These are phyloP conservation scores for Stigmatopora argus DNA, from an alignment of 2,113 vertebrate species.

Conservation along the genomic window DNA sequence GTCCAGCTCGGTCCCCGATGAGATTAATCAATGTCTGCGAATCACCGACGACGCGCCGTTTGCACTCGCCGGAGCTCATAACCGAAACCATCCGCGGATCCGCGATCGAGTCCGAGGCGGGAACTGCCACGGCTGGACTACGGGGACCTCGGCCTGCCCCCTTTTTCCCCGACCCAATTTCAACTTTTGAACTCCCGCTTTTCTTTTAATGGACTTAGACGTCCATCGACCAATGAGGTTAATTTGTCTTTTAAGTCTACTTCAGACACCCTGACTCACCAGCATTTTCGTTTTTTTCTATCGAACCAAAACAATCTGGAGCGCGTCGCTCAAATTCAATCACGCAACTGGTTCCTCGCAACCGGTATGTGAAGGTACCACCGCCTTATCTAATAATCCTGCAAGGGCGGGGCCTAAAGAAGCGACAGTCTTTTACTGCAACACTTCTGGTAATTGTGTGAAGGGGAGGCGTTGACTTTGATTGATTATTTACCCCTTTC, in stretches of 20 bases:
- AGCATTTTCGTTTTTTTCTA: constrained; percentile 29
- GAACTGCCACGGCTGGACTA: constrained; percentile 7
- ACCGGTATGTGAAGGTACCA: background rate
- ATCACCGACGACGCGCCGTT: constrained; percentile 43
- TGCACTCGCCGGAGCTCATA: constrained; percentile 13
- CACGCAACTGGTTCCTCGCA: too few species aligned
- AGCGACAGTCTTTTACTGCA: constrained; percentile 11
- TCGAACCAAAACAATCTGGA: constrained; percentile 17
- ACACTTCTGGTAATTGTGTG: constrained; percentile 19
- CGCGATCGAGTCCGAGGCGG: constrained; percentile 10
- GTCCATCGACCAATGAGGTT: constrained; percentile 25
- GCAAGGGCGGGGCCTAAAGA: background rate
- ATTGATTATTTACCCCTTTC: constrained; percentile 25
- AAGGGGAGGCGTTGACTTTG: constrained; percentile 39
- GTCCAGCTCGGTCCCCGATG: constrained; percentile 66
- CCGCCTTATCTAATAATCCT: background rate
- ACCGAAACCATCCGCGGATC: constrained; percentile 16
- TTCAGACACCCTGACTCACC: too few species aligned
- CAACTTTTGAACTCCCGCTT: constrained; percentile 30
- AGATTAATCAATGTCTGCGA: constrained; percentile 65
- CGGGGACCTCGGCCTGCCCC: constrained; percentile 24
- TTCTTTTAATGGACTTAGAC: constrained; percentile 54
- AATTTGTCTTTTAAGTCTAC: constrained; percentile 4
- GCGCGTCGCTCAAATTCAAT: constrained; percentile 2
- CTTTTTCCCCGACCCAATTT: constrained; percentile 36